Evolutionary conservation across 2,797 vertebrate species (phyloP), one percentile per base, ranked within the genome.

Genomic region (Pitangus sulphuratus): DNA sequence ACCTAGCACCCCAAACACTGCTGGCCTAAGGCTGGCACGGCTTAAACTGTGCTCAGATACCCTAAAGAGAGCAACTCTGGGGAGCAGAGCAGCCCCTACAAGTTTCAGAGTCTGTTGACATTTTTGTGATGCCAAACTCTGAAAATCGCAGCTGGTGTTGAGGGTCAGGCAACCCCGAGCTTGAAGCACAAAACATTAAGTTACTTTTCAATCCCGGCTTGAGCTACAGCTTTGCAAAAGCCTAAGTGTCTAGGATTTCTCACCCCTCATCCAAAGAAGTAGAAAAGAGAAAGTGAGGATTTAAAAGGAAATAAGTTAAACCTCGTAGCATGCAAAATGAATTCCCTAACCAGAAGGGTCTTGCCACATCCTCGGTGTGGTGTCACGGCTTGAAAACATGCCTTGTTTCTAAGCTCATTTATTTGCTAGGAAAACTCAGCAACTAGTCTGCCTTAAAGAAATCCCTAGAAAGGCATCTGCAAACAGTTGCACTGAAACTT

Each of bases 241-340:
- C 11, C 0, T 58, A 61, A 93, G 56, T 66, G 40, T 81, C 44
- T 71, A 79, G 68, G 70, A 95, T 95, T 96, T 95, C 83, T 91
- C 60, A 81, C 15, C 11, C 69, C 50, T 90, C 26, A 1, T 72
- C 72, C 69, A 79, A 84, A 93, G 45, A 75, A 93, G 61, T 4
- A 61, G 39, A 88, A 72, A 92, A 83, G 81, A 95, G 76, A 96
- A 89, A 95, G 83, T 21, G 20, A 53, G 70, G 80, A 95, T 96
- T 97, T 96, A 91, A 96, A 90, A 39, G 85, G 94, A 96, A 96
- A 93, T 88, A 86, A 91, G 89, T 86, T 91, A 96, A 97, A 96
- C 87, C 94, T 93, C 75, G 19, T 53, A 96, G 83, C 80, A 88
- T 50, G 80, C 66, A 94, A 84, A 95, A 95, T 79, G 45, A 95